Percentiles rank a stretch among this genome's conserved stretches.
phyloP scores from a whole-genome alignment of 2,888 invertebrate species.

The Gari tellinella region DNA sequence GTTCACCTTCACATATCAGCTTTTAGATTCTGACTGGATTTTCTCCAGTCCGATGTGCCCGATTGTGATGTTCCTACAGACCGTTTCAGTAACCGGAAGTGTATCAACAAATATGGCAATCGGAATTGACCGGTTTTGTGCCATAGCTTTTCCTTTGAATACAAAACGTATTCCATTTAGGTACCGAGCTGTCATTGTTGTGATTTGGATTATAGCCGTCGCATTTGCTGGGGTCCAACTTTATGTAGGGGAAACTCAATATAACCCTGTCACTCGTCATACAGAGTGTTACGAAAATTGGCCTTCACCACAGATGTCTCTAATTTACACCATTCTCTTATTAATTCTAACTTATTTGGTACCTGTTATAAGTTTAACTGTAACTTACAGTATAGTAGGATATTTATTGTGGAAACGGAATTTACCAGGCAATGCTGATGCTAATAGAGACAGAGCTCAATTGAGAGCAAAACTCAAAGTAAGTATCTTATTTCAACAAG shows the following conservation, averaged over 20 bases:
- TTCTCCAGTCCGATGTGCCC: slow-evolving; percentile 85
- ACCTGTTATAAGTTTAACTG: slow-evolving; percentile 84
- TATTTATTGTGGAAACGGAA: slow-evolving; percentile 84
- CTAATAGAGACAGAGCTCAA: slow-evolving; percentile 83
- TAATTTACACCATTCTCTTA: slow-evolving; percentile 76
- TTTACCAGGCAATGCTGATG: slow-evolving; percentile 85
- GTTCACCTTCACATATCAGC: slow-evolving; percentile 88
- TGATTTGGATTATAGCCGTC: slow-evolving; percentile 84
- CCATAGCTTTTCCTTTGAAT: slow-evolving; percentile 78
- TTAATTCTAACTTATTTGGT: slow-evolving; percentile 80
- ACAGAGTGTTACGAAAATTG: slow-evolving; percentile 70
- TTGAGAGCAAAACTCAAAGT: slow-evolving; percentile 85
- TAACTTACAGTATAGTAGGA: slow-evolving; percentile 85
- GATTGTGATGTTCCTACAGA: slow-evolving; percentile 85
- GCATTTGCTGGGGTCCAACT: slow-evolving; percentile 84
- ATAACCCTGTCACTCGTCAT: slow-evolving; percentile 37
- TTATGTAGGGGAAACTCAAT: slow-evolving; percentile 69
- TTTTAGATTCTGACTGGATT: slow-evolving; percentile 83
- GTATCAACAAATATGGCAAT: slow-evolving; percentile 85
- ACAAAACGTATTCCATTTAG: slow-evolving; percentile 81
- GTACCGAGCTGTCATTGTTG: slow-evolving; percentile 82
- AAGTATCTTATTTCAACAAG: slow-evolving; percentile 31
- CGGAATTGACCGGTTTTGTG: slow-evolving; percentile 85
- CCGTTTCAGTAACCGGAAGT: slow-evolving; percentile 84
- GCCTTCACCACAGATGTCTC: slow-evolving; percentile 72